Percentiles rank a stretch among this genome's conserved stretches.
phyloP scores from a whole-genome alignment of 2,888 invertebrate genomes.

The Netelia melanura region DNA sequence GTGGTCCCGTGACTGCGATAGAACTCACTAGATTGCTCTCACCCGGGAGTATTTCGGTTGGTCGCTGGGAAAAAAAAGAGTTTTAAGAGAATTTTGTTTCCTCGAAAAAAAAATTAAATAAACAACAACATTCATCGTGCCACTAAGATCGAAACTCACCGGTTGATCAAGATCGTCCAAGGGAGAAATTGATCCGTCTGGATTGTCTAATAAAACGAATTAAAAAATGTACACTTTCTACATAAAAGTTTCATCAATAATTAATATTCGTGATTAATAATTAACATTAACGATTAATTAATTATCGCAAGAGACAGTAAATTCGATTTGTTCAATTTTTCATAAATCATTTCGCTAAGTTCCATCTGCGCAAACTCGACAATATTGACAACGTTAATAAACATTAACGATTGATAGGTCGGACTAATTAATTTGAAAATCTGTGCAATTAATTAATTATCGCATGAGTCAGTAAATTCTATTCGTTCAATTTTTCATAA shows the following conservation, averaged over 20 bases:
- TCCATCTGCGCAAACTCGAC: constrained; percentile 75
- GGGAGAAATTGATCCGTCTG: constrained; percentile 1
- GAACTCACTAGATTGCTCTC: constrained; percentile 79
- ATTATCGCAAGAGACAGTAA: neutral
- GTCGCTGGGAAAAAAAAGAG: constrained; percentile 65
- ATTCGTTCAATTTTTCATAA: neutral
- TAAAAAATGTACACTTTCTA: neutral
- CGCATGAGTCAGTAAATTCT: neutral
- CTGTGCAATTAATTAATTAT: neutral
- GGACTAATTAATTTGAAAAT: neutral
- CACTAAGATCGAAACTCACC: constrained; percentile 40
- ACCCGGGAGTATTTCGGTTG: constrained; percentile 77
- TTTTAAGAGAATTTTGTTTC: neutral
- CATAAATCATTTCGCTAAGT: neutral
- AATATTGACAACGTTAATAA: no score
- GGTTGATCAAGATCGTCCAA: constrained; percentile 40
- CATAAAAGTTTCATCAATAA: neutral
- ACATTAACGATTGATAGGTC: neutral
- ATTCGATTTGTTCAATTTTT: neutral
- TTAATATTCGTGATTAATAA: neutral
- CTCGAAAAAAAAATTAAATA: neutral
- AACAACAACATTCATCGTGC: neutral
- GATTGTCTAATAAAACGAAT: constrained; percentile 12
- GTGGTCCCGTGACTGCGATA: constrained; percentile 81
- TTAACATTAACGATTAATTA: neutral